Conservation (phyloP, 2,888 invertebrate species). For the Anagyrus pseudococci region DNA sequence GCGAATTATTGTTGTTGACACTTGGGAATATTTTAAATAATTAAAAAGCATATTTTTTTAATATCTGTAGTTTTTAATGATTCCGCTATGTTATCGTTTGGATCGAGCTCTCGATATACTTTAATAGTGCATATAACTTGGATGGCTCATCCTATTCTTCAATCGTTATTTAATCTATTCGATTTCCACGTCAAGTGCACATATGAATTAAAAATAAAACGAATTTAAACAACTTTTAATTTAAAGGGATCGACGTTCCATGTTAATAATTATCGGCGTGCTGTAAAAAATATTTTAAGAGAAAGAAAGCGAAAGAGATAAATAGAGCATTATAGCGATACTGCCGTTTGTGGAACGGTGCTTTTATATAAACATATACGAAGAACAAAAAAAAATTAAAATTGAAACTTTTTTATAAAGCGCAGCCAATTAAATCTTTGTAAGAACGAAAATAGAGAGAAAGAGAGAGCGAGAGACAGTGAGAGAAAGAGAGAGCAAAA, state of each 20-base stretch:
- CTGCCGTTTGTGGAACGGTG: slow-evolving; percentile 33
- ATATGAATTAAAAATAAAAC: slow-evolving; percentile 5
- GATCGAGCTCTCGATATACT: too few relatives aligned
- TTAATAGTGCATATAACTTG: slow-evolving; percentile 6
- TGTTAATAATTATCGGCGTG: slow-evolving; percentile 32
- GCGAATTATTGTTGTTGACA: too few relatives aligned
- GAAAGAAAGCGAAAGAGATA: slow-evolving; percentile 8
- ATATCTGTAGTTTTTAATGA: background rate
- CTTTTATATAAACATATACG: slow-evolving; percentile 36
- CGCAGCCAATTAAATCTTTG: slow-evolving; percentile 44
- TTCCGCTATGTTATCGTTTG: background rate
- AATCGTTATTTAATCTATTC: slow-evolving; percentile 18
- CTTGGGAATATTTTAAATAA: too few relatives aligned
- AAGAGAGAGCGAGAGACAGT: slow-evolving; percentile 17
- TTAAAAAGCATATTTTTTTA: too few relatives aligned
- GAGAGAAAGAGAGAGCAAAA: slow-evolving; percentile 25
- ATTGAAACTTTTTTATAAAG: slow-evolving; percentile 38
- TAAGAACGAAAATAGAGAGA: slow-evolving; percentile 19
- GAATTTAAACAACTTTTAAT: too few relatives aligned
- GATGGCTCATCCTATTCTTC: background rate
- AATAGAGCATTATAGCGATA: slow-evolving; percentile 28
- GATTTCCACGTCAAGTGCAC: slow-evolving; percentile 19
- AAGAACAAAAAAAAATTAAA: slow-evolving; percentile 24
- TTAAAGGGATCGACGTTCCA: slow-evolving; percentile 25
- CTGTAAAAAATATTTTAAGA: slow-evolving; percentile 38